Conservation (phyloP, 2,888 invertebrate species). For the Drosophila crucigera region DNA sequence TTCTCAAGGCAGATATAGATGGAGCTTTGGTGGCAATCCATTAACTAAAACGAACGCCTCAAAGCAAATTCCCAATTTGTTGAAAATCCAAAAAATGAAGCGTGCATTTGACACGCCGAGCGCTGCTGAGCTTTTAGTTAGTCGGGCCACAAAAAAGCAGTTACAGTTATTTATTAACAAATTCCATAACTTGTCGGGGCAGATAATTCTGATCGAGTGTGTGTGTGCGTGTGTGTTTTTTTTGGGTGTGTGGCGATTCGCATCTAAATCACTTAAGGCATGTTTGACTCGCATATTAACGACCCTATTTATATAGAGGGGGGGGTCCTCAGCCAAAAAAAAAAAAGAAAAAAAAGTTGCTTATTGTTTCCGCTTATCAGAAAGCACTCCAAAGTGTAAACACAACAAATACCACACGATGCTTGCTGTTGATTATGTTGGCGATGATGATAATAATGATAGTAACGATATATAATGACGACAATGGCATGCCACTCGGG, state of each 20-base stretch:
- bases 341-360: not conserved
- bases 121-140: not conserved
- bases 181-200: conserved; percentile 13
- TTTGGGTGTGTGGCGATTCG: not conserved
- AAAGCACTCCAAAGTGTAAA: conserved; percentile 37
- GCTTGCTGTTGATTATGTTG: conserved; percentile 13
- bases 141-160: not conserved
- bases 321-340: not conserved
- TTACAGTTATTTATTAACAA: conserved; percentile 3
- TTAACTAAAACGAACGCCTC: conserved; percentile 5
- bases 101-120: conserved; percentile 3
- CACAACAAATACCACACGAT: conserved; percentile 26
- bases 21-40: conserved; percentile 1
- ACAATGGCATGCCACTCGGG: conserved; percentile 14
- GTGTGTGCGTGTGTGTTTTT: not conserved
- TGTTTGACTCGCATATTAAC: conserved; percentile 58
- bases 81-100: not conserved
- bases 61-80: conserved; percentile 16
- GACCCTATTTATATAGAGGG: not conserved
- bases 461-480: conserved; percentile 11
- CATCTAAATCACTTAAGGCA: conserved; percentile 64
- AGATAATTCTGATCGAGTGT: conserved; percentile 3
- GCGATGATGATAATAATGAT: conserved; percentile 14
- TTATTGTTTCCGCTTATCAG: conserved; percentile 37
- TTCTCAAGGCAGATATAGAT: not conserved